Evolutionary conservation across 1,140 invertebrate species (phyloP), one percentile per base, ranked within the genome.

Genomic region (Nylanderia fulva): DNA sequence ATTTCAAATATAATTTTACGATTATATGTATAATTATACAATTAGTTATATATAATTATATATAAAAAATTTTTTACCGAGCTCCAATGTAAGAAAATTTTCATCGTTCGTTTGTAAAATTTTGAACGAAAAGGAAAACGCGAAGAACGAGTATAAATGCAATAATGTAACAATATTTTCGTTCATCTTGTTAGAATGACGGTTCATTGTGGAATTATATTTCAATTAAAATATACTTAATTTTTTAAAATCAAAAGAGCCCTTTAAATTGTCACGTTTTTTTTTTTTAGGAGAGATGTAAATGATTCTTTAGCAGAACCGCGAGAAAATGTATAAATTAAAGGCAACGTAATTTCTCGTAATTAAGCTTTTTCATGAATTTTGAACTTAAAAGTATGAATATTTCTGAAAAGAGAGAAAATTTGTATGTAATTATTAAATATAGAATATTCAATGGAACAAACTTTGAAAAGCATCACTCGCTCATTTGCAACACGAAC

Each of bases 141-240:
- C 15, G 13, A 36, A 58, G 2, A 13, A 5, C 13, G n/a, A 54
- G 9, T 15, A 21, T 5, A 33, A 56, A 39, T 21, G 52, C 11
- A 21, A 9, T 2, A 0, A 33, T 29, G n/a, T 33, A 33, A 33
- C 11, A 33, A 52, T 54, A 3, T 36, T 54, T 71, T 54, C n/a
- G 29, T 33, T 9, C 45, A 11, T 21, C 9, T 54, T 36, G 27
- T 36, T 52, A 29, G n/a, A 71, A 11, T 13, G 11, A 36, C n/a
- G 4, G 8, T 71, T 15, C 0, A 15, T 71, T 21, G 54, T 2
- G 8, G 52, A 33, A 71, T 71, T 13, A 33, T 52, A 1, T 15
- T 52, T n/a, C n/a, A 71, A 71, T 56, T 36, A 15, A 72, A 72
- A 72, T 24, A n/a, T 7, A 72, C 8, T 61, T 29, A 13, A 61